Conservation (phyloP, 1,140 invertebrate species). For the Philaenus spumarius region DNA sequence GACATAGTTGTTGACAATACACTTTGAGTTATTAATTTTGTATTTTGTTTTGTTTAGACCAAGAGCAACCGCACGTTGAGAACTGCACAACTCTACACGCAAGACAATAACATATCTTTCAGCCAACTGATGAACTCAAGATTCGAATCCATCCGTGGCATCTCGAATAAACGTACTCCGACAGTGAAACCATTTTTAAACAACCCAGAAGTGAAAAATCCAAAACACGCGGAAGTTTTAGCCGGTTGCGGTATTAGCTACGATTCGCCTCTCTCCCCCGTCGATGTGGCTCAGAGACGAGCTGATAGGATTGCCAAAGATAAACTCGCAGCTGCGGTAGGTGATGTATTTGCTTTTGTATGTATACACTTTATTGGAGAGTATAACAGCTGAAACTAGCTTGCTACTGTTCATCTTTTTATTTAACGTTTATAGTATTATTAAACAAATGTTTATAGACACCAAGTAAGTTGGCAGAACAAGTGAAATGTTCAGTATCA, state of each 20-base stretch:
- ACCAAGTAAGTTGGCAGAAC: too few species aligned
- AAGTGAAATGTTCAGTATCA: too few species aligned
- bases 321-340: constrained; percentile 46
- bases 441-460: too few species aligned
- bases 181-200: constrained; percentile 63
- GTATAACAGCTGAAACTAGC: too few species aligned
- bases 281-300: constrained; percentile 74
- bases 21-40: too few species aligned
- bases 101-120: constrained; percentile 77
- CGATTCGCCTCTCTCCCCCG: constrained; percentile 74
- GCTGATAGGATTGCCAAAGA: constrained; percentile 79
- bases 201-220: constrained; percentile 66
- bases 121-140: constrained; percentile 61
- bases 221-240: constrained; percentile 75
- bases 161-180: constrained; percentile 61
- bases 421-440: too few species aligned
- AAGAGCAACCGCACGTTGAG: constrained; percentile 66
- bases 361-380: too few species aligned
- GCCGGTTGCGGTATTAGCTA: constrained; percentile 78
- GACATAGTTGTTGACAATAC: too few species aligned
- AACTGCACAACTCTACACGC: constrained; percentile 71
- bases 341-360: too few species aligned
- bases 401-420: too few species aligned
- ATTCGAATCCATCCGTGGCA: constrained; percentile 72
- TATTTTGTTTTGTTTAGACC: constrained; percentile 41